Conservation (phyloP, 2,797 vertebrate genomes). For the Channa striata region DNA sequence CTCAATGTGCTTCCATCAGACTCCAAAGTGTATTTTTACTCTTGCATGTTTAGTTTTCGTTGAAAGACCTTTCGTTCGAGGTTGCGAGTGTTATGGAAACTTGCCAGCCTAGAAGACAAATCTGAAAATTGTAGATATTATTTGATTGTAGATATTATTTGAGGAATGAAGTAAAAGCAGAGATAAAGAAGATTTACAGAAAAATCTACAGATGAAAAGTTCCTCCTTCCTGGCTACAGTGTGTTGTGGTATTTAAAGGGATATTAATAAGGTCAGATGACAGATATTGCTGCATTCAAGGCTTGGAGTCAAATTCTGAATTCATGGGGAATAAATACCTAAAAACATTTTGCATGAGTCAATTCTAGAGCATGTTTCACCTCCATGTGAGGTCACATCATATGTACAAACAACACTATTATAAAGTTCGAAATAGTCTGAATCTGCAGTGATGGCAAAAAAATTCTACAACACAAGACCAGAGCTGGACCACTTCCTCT, state of each 20-base stretch:
- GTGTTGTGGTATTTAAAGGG: not conserved
- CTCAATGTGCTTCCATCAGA: slow-evolving; percentile 26
- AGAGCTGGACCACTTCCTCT: not conserved
- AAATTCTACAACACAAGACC: not conserved
- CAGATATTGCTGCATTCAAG: not conserved
- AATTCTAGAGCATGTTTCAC: not conserved
- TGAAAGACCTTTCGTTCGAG: not conserved
- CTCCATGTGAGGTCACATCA: too few species aligned
- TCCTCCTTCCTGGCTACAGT: not conserved
- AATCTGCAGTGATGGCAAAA: too few species aligned
- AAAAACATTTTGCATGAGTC: not conserved
- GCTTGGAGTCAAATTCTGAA: not conserved
- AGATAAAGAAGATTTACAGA: not conserved
- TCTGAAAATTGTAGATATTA: not conserved
- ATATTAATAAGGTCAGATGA: not conserved
- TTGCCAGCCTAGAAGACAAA: not conserved
- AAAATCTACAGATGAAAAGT: not conserved
- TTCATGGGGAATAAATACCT: not conserved
- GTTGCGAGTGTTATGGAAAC: slow-evolving; percentile 3
- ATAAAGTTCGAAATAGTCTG: too few species aligned
- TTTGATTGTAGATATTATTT: slow-evolving; percentile 3
- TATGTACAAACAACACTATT: not conserved
- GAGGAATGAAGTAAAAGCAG: not conserved
- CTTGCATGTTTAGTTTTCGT: slow-evolving; percentile 1
- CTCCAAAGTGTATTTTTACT: slow-evolving; percentile 6